These are phyloP conservation scores for Struthidea cinerea DNA, from an alignment of 2,113 vertebrate species.

Conservation along the genomic window DNA sequence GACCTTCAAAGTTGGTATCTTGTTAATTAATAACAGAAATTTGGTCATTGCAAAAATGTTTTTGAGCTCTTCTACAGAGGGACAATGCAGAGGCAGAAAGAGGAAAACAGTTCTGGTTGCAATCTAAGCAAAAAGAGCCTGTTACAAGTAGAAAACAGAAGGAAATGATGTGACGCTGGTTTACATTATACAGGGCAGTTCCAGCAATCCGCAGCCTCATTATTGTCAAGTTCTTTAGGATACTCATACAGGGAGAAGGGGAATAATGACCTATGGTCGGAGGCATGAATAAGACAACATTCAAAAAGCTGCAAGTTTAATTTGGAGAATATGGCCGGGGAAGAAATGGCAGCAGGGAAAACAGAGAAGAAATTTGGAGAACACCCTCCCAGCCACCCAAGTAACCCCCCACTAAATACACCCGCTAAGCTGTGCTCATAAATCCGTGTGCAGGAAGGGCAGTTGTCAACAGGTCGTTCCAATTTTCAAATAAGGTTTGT, in stretches of 20 bases:
- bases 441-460: background rate
- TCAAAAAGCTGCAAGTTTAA: background rate
- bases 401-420: background rate
- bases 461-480: background rate
- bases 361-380: background rate
- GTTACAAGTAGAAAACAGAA: background rate
- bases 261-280: background rate
- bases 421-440: background rate
- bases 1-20: background rate
- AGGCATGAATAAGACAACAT: background rate
- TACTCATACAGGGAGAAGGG: background rate
- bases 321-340: background rate
- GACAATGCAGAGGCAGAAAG: background rate
- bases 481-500: slow-evolving; percentile 25
- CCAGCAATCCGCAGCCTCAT: background rate
- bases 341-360: background rate
- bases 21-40: background rate
- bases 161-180: background rate
- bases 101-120: background rate
- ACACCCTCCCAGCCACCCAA: background rate
- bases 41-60: background rate
- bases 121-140: background rate
- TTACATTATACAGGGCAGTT: background rate
- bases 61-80: background rate
- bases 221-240: background rate